Percentiles rank a stretch among this genome's conserved stretches.
These are phyloP conservation scores for Toxotes jaculatrix DNA, from an alignment of 2,113 vertebrate genomes.

Conservation along the genomic window DNA sequence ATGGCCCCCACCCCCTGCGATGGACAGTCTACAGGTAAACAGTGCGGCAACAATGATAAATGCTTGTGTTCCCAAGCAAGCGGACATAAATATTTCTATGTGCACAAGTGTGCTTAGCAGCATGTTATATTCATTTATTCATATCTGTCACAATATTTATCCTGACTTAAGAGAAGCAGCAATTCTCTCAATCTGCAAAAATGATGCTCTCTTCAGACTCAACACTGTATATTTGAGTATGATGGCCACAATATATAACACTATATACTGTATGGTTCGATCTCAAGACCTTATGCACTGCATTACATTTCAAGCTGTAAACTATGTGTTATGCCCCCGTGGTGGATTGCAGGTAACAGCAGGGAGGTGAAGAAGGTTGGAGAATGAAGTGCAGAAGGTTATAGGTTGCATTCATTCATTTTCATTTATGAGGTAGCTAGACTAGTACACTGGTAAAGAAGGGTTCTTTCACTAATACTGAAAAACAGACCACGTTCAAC, in stretches of 20 bases:
- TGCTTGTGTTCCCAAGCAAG: background rate
- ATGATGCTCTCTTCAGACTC: background rate
- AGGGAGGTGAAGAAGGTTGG: background rate
- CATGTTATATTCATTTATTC: background rate
- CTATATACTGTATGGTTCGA: background rate
- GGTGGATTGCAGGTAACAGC: conserved; percentile 8
- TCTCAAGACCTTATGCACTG: conserved; percentile 14
- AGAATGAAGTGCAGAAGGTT: background rate
- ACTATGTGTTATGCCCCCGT: background rate
- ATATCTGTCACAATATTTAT: background rate
- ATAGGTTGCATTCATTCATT: background rate
- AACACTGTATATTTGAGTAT: background rate
- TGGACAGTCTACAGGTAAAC: conserved; percentile 22
- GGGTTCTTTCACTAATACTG: background rate
- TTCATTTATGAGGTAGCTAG: background rate
- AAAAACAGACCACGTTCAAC: background rate
- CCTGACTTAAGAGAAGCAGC: background rate
- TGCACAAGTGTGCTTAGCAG: background rate
- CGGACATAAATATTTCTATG: background rate
- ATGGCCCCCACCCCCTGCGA: background rate
- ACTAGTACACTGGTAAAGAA: background rate
- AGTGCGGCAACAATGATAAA: conserved; percentile 6
- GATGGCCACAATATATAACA: background rate
- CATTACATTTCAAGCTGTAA: conserved; percentile 6
- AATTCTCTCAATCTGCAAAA: background rate